A percentile compares a stretch with the other conserved stretches of the same genome.
Evolutionary conservation across 2,797 vertebrate genomes (phyloP).

Genomic region (Anableps anableps): DNA sequence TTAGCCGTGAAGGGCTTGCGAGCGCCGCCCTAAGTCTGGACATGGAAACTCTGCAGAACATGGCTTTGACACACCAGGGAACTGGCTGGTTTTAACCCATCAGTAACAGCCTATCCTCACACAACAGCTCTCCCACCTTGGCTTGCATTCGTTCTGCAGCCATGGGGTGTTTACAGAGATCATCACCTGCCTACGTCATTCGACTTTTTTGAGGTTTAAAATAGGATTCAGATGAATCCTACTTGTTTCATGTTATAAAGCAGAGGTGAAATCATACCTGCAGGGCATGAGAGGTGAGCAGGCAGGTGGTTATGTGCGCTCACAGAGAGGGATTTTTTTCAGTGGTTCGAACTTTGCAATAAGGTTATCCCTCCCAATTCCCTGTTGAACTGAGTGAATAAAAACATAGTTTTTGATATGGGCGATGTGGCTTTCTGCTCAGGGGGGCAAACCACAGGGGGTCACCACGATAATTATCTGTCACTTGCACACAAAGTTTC

Average conservation of each 20-base stretch:
- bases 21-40: constrained; percentile 61
- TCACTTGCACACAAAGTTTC: background rate
- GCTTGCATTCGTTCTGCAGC: constrained; percentile 8
- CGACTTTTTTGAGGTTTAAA: constrained; percentile 16
- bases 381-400: constrained; percentile 21
- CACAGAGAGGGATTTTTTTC: background rate
- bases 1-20: constrained; percentile 6
- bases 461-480: background rate
- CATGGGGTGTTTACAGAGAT: constrained; percentile 16
- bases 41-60: constrained; percentile 21
- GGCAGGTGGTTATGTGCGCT: constrained; percentile 6
- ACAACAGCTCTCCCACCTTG: background rate
- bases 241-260: background rate
- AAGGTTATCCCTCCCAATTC: constrained; percentile 3
- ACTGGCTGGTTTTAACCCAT: background rate
- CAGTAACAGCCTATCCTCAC: background rate
- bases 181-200: constrained; percentile 36
- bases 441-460: background rate
- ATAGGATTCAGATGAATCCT: constrained; percentile 1
- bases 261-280: background rate
- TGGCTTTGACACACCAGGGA: background rate
- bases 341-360: constrained; percentile 35
- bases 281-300: constrained; percentile 17
- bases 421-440: background rate
- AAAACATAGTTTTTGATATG: constrained; percentile 17